Conservation (phyloP, 1,140 invertebrate species). For the Trichonephila clavata region DNA sequence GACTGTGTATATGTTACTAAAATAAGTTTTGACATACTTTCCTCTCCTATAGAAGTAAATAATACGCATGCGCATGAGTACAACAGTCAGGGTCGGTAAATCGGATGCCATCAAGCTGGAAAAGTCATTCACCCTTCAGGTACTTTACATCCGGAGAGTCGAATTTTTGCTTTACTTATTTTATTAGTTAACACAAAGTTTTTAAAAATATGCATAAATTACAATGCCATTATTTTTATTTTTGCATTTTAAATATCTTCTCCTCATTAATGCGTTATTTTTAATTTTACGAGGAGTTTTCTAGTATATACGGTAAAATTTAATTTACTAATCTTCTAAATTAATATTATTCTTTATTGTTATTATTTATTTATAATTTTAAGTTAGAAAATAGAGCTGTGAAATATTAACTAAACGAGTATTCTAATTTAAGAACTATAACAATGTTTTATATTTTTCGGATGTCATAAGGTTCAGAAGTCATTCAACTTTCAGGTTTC, state of each 20-base stretch:
- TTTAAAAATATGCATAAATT: not conserved
- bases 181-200: not conserved
- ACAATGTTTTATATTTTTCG: too few relatives aligned
- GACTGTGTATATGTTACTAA: not conserved
- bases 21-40: not conserved
- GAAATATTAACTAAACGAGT: too few relatives aligned
- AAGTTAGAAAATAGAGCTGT: too few relatives aligned
- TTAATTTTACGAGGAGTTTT: too few relatives aligned
- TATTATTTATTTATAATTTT: too few relatives aligned
- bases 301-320: too few relatives aligned
- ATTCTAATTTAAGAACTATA: too few relatives aligned
- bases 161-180: not conserved
- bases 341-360: too few relatives aligned
- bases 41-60: not conserved
- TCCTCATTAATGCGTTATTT: too few relatives aligned
- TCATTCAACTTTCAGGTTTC: too few relatives aligned
- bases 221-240: not conserved
- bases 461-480: too few relatives aligned
- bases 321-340: too few relatives aligned
- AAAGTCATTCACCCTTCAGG: constrained; percentile 21
- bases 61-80: not conserved
- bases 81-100: not conserved
- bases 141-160: not conserved
- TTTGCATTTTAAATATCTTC: not conserved
- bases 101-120: not conserved